A percentile compares a stretch with the other conserved stretches of the same genome.
These are phyloP conservation scores for Hypotaenidia philippensis DNA, from an alignment of 2,797 vertebrate species.

Conservation along the genomic window DNA sequence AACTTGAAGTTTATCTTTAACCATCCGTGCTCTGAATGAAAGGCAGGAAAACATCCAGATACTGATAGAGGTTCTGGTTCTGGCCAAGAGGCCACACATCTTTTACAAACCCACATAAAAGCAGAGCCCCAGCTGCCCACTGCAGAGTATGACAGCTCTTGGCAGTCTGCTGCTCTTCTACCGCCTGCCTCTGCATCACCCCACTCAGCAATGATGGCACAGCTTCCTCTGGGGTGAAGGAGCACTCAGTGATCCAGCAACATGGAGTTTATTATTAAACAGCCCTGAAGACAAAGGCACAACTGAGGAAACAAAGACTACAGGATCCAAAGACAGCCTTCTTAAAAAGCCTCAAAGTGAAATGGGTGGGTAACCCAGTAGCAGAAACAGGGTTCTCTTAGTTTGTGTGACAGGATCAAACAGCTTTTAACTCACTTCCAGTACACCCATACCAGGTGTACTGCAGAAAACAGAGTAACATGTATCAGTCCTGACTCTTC, in stretches of 20 bases:
- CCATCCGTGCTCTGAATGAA: not conserved
- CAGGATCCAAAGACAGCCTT: not conserved
- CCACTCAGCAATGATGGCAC: not conserved
- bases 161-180: not conserved
- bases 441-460: too few species aligned
- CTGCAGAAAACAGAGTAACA: fast-evolving
- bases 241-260: not conserved
- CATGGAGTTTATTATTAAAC: not conserved
- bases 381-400: not conserved
- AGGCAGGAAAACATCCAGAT: not conserved
- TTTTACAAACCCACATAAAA: not conserved
- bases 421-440: not conserved
- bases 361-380: not conserved
- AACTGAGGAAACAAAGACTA: not conserved
- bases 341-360: not conserved
- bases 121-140: not conserved
- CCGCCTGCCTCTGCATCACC: not conserved
- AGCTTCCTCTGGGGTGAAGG: not conserved
- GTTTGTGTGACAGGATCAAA: not conserved
- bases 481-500: not conserved
- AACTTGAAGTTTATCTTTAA: not conserved
- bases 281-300: not conserved
- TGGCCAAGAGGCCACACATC: not conserved
- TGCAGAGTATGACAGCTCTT: not conserved
- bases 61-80: not conserved